Conservation (phyloP, 2,888 invertebrate genomes). For the Melanargia galathea region DNA sequence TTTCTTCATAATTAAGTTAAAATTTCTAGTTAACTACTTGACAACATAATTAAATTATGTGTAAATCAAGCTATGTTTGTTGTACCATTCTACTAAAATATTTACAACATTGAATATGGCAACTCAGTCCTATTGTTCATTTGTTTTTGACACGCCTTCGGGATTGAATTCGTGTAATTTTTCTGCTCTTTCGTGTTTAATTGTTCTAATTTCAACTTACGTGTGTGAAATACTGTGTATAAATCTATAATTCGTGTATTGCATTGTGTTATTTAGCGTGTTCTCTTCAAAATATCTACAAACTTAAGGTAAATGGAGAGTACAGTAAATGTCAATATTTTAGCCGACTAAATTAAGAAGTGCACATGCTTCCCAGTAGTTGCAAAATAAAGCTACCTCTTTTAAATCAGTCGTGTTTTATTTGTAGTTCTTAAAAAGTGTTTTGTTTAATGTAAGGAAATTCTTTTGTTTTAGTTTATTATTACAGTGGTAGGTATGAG, state of each 20-base stretch:
- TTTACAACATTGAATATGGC: constrained; percentile 22
- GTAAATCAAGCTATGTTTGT: too few species aligned
- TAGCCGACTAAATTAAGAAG: constrained; percentile 27
- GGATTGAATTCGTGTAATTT: constrained; percentile 40
- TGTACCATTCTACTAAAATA: not conserved
- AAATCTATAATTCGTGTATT: constrained; percentile 16
- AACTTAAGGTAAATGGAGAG: constrained; percentile 45
- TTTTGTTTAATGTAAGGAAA: constrained; percentile 7
- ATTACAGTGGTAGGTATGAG: not conserved
- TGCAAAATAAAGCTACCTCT: not conserved
- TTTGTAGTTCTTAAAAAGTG: not conserved
- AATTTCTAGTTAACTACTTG: too few species aligned
- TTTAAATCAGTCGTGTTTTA: constrained; percentile 14
- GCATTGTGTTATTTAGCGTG: constrained; percentile 12
- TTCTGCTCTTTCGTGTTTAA: constrained; percentile 28
- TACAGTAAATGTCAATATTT: constrained; percentile 33
- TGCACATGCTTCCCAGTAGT: not conserved
- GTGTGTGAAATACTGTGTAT: constrained; percentile 33
- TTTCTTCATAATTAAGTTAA: too few species aligned
- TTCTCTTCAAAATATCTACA: constrained; percentile 12
- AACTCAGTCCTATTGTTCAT: constrained; percentile 39
- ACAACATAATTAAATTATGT: too few species aligned
- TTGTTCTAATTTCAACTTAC: constrained; percentile 37
- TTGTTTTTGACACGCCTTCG: constrained; percentile 50
- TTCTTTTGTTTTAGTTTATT: not conserved